phyloP scores from a whole-genome alignment of 1,140 invertebrate species.

The Mactra quadrangularis region DNA sequence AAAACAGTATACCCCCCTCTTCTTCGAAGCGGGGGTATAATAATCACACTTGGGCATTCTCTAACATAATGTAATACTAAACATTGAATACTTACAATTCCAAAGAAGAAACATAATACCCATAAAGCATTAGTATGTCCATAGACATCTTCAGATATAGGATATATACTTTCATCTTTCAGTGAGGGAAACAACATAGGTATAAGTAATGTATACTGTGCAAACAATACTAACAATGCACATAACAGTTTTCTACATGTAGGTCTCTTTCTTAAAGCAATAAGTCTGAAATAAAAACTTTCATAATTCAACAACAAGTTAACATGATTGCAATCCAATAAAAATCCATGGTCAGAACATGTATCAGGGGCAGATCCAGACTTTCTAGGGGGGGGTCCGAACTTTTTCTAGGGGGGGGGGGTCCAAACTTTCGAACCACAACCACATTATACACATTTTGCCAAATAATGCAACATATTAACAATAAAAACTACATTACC shows the following conservation, averaged over 20 bases:
- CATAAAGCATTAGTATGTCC: conserved; percentile 62
- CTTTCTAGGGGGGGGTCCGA: too few species aligned
- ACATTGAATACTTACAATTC: conserved; percentile 64
- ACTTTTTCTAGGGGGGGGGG: too few species aligned
- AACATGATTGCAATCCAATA: background rate
- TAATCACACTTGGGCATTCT: too few species aligned
- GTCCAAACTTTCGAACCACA: too few species aligned
- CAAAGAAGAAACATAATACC: conserved; percentile 66
- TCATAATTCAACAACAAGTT: background rate
- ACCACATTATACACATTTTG: too few species aligned
- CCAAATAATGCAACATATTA: too few species aligned
- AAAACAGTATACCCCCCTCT: too few species aligned
- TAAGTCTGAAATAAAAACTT: conserved; percentile 58
- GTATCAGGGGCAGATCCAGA: too few species aligned
- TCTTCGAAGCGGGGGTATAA: too few species aligned
- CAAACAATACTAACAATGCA: conserved; percentile 64
- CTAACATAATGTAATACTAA: background rate
- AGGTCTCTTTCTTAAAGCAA: conserved; percentile 63
- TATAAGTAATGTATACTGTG: conserved; percentile 67
- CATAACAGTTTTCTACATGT: conserved; percentile 62
- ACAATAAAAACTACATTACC: too few species aligned
- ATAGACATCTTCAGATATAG: conserved; percentile 56
- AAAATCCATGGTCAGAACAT: too few species aligned
- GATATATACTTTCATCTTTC: conserved; percentile 41
- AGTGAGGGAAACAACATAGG: conserved; percentile 66